These are phyloP conservation scores for Eptesicus fuscus DNA, from an alignment of 2,113 vertebrate species.

Conservation along the genomic window DNA sequence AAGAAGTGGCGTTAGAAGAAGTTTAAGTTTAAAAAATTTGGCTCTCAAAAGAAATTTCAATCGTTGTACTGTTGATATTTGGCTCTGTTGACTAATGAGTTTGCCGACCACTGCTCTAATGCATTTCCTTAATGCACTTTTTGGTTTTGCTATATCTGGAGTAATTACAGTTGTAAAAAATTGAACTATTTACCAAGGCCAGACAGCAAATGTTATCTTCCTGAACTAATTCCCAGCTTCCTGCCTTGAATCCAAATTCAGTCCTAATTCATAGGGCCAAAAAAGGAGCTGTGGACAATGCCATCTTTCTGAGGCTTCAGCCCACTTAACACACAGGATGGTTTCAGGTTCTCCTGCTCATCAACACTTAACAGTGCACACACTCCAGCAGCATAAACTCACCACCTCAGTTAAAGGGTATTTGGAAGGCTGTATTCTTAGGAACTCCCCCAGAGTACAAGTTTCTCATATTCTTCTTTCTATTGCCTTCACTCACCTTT, in stretches of 20 bases:
- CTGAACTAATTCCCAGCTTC: not conserved
- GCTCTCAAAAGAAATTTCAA: too few species aligned
- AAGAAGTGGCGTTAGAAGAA: too few species aligned
- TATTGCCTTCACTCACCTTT: not conserved
- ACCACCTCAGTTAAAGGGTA: not conserved
- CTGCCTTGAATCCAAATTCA: not conserved
- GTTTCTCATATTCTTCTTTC: not conserved
- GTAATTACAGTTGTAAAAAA: not conserved
- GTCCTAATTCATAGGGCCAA: not conserved
- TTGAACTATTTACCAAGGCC: not conserved
- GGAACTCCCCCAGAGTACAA: not conserved
- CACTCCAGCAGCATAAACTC: not conserved
- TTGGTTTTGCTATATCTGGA: not conserved
- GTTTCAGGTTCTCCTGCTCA: not conserved
- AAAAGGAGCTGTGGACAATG: not conserved
- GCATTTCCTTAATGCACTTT: not conserved
- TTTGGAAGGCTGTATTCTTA: not conserved
- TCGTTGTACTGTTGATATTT: too few species aligned
- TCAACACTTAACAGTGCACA: not conserved
- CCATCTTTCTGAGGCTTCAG: not conserved
- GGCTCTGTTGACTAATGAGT: too few species aligned
- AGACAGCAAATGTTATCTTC: not conserved
- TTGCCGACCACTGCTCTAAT: not conserved
- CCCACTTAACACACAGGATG: not conserved
- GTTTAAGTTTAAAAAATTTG: too few species aligned